Conservation (phyloP, 92 coral and sea anemone species). For the Zoanthus sansibaricus region DNA sequence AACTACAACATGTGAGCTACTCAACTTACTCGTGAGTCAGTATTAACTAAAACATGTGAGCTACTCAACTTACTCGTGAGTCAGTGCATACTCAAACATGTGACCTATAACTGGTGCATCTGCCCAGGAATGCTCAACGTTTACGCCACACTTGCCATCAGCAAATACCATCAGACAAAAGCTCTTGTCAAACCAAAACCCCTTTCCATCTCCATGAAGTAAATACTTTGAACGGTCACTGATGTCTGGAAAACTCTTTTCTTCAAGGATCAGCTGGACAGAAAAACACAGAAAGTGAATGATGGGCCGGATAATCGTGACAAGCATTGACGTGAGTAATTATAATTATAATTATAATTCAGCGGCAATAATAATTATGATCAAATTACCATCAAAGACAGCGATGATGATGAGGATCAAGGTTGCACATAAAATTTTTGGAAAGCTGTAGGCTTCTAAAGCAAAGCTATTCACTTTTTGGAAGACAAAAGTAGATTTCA, state of each 20-base stretch:
- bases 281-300: neutral
- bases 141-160: slow-evolving; percentile 93
- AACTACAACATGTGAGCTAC: no score
- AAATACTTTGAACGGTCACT: slow-evolving; percentile 89
- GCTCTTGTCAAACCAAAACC: slow-evolving; percentile 98
- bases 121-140: slow-evolving; percentile 97
- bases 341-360: no score
- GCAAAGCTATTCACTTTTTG: no score
- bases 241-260: slow-evolving; percentile 71
- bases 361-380: no score
- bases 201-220: slow-evolving; percentile 95
- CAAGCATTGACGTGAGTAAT: no score
- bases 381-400: no score
- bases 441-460: no score
- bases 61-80: slow-evolving; percentile 80
- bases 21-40: slow-evolving; percentile 80
- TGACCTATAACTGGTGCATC: slow-evolving; percentile 98
- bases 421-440: no score
- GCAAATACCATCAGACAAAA: slow-evolving; percentile 84
- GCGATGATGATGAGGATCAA: no score
- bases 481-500: no score
- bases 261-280: slow-evolving; percentile 83
- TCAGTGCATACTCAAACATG: slow-evolving; percentile 86
- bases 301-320: no score
- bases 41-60: neutral